Conservation (phyloP, 2,113 vertebrate genomes). For the Catagonus wagneri region DNA sequence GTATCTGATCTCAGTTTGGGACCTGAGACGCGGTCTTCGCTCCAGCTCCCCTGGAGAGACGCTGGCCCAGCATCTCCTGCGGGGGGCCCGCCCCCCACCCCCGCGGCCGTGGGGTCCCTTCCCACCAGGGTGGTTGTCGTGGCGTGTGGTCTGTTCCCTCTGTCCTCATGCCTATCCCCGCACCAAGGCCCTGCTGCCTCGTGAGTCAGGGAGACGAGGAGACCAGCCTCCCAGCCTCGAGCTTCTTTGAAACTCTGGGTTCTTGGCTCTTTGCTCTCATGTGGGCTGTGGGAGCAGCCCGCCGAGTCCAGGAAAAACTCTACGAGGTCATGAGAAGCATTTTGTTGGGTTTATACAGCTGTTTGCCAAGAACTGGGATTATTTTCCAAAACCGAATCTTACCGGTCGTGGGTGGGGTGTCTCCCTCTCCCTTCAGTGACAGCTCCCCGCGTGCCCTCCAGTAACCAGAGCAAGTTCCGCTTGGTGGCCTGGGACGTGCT, state of each 20-base stretch:
- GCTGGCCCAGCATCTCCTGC: rapidly evolving
- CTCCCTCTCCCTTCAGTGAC: rapidly evolving
- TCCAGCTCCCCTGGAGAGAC: background rate
- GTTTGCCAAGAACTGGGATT: rapidly evolving
- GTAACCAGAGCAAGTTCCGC: rapidly evolving
- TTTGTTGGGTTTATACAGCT: background rate
- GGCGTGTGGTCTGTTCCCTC: background rate
- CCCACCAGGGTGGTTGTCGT: rapidly evolving
- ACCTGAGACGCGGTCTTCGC: background rate
- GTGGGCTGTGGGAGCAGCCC: rapidly evolving
- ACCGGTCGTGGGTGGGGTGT: rapidly evolving
- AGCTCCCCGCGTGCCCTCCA: rapidly evolving
- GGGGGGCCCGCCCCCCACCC: too few species aligned
- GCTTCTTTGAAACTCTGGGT: background rate
- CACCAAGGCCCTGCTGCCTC: rapidly evolving
- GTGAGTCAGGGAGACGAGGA: too few species aligned
- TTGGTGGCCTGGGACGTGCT: rapidly evolving
- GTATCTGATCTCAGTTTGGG: background rate
- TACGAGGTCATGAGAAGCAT: rapidly evolving
- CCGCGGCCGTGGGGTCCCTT: rapidly evolving
- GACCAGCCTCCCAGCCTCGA: too few species aligned
- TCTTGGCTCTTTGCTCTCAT: background rate
- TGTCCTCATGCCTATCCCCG: rapidly evolving
- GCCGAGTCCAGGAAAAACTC: rapidly evolving
- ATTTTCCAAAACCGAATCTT: background rate